Evolutionary conservation across 2,113 vertebrate species (phyloP).

Genomic region (Macroglossus sobrinus): DNA sequence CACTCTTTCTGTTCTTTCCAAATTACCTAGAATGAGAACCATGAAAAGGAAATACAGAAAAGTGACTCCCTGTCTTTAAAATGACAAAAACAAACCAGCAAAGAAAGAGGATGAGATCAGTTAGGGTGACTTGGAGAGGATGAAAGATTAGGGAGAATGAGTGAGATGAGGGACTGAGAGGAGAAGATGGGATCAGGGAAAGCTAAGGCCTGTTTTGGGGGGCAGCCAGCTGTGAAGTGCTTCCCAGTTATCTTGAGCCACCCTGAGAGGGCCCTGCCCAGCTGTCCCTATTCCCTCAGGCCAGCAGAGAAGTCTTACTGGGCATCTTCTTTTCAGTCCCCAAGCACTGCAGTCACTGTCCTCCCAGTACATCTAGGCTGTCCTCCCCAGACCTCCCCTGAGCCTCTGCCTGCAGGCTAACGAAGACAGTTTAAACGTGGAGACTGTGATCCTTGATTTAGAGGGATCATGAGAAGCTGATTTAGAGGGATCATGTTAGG

Average conservation of each 20-base stretch:
- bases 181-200: not conserved
- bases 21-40: not conserved
- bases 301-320: not conserved
- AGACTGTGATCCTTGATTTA: not conserved
- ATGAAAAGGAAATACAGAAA: not conserved
- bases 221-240: slow-evolving; percentile 27
- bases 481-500: not conserved
- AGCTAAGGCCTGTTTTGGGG: not conserved
- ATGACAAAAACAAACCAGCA: not conserved
- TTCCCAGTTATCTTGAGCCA: slow-evolving; percentile 68
- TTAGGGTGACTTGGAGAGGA: not conserved
- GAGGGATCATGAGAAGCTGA: not conserved
- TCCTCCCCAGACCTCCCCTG: not conserved
- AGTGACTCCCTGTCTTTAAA: not conserved
- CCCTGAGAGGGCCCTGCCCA: slow-evolving; percentile 75
- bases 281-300: not conserved
- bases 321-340: not conserved
- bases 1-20: not conserved
- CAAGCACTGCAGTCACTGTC: fast-evolving
- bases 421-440: not conserved
- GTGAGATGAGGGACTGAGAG: not conserved
- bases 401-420: not conserved
- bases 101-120: not conserved
- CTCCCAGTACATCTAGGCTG: not conserved
- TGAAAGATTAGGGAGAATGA: not conserved